Conservation (phyloP, 2,797 vertebrate species). For the Alca torda region DNA sequence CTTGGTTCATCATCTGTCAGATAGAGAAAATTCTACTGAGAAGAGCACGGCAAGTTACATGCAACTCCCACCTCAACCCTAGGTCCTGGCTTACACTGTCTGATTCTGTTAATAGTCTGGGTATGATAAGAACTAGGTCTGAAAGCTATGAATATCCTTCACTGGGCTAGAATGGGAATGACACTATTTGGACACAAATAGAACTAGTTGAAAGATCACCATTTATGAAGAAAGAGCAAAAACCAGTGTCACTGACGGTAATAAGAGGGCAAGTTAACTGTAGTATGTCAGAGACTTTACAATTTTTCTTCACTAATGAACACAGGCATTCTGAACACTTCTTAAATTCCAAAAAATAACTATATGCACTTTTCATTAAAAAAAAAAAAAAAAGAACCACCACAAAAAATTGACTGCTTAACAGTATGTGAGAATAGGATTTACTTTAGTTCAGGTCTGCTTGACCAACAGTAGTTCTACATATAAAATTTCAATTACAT, state of each 20-base stretch:
- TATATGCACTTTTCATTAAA: background rate
- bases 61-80: background rate
- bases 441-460: background rate
- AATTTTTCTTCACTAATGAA: background rate
- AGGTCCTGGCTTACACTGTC: background rate
- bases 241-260: background rate
- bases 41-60: background rate
- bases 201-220: background rate
- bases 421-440: background rate
- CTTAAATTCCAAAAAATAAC: background rate
- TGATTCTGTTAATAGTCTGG: background rate
- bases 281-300: background rate
- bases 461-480: background rate
- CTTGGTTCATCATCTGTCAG: background rate
- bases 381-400: background rate
- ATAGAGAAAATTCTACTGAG: background rate
- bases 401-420: background rate
- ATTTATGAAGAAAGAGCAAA: background rate
- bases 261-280: background rate
- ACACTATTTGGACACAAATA: background rate
- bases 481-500: background rate
- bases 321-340: background rate
- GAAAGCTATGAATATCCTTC: constrained; percentile 19
- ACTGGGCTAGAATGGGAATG: background rate
- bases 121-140: background rate